phyloP scores from a whole-genome alignment of 2,888 invertebrate genomes.

The Macropis europaea region DNA sequence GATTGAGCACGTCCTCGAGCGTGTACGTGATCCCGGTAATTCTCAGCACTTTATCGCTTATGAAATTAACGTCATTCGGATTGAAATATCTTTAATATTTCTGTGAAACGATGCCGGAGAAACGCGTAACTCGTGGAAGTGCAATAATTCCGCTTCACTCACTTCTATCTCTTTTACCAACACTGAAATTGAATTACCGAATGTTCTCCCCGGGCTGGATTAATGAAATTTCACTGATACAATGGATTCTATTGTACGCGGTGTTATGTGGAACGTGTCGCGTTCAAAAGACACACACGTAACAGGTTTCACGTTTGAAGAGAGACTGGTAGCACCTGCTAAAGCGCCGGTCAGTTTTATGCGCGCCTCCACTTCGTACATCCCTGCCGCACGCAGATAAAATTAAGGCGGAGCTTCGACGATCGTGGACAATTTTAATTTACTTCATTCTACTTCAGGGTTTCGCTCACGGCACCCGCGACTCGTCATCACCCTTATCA shows the following conservation, averaged over 20 bases:
- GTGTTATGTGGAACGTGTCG: no score
- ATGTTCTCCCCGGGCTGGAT: no score
- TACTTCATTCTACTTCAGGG: conserved; percentile 34
- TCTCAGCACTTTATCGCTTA: conserved; percentile 35
- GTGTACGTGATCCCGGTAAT: conserved; percentile 44
- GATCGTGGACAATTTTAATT: conserved; percentile 22
- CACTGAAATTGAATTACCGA: no score
- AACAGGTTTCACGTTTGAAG: conserved; percentile 59
- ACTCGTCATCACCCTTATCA: background rate
- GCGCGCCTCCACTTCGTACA: conserved; percentile 62
- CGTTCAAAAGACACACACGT: conserved; percentile 22
- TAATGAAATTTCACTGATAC: no score
- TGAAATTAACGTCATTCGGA: conserved; percentile 12
- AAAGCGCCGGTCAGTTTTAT: conserved; percentile 73
- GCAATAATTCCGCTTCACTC: no score
- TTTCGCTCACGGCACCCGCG: conserved; percentile 2
- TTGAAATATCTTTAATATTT: conserved; percentile 6
- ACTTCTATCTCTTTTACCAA: no score
- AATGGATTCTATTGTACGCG: no score
- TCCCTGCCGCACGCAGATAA: conserved; percentile 62
- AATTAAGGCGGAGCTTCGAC: conserved; percentile 52
- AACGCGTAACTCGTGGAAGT: no score
- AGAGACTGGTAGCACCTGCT: conserved; percentile 67
- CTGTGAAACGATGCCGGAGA: no score
- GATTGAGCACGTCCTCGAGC: conserved; percentile 51